phyloP scores from a whole-genome alignment of 2,797 vertebrate species.

The Bufotes viridis region DNA sequence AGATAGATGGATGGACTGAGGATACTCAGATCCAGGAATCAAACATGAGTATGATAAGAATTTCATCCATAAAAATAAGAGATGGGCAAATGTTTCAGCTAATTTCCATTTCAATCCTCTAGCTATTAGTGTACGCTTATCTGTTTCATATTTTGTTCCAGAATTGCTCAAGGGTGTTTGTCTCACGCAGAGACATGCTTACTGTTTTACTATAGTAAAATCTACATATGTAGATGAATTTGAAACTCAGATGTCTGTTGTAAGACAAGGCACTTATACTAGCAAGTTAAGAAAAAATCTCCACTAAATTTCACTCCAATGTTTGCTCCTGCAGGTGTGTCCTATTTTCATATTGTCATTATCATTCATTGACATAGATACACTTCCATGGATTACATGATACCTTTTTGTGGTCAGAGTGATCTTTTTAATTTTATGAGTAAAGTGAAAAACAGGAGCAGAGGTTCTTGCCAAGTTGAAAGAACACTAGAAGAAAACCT shows the following conservation, averaged over 20 bases:
- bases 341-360: not conserved
- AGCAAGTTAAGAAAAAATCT: not conserved
- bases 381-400: not conserved
- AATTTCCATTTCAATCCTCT: conserved; percentile 54
- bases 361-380: not conserved
- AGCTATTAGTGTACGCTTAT: conserved; percentile 49
- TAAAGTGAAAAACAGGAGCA: too few relatives aligned
- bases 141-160: conserved; percentile 47
- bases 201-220: conserved; percentile 28
- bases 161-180: conserved; percentile 50
- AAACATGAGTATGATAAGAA: conserved; percentile 53
- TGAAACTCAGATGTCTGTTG: conserved; percentile 24
- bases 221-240: conserved; percentile 38
- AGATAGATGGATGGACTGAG: conserved; percentile 60
- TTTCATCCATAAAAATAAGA: conserved; percentile 57
- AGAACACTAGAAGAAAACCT: too few relatives aligned
- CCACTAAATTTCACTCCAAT: not conserved
- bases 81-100: conserved; percentile 48
- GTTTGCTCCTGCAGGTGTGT: not conserved
- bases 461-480: too few relatives aligned
- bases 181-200: conserved; percentile 47
- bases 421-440: too few relatives aligned
- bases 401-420: too few relatives aligned
- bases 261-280: not conserved
- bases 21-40: conserved; percentile 58